A percentile compares a stretch with the other conserved stretches of the same genome.
Evolutionary conservation across 2,888 invertebrate species (phyloP).

Genomic region (Limnephilus rhombicus): DNA sequence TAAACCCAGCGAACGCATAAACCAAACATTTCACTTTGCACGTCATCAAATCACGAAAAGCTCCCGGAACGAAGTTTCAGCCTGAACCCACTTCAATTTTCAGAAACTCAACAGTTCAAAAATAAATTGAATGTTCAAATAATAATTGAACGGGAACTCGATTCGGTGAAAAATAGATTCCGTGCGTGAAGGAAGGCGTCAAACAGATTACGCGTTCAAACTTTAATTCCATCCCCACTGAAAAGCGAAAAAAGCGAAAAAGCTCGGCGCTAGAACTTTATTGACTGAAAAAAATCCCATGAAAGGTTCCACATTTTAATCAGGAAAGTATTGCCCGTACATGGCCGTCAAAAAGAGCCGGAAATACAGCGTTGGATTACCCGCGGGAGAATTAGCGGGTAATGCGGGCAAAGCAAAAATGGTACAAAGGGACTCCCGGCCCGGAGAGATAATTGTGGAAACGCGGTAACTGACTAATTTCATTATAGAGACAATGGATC

Average conservation of each 20-base stretch:
- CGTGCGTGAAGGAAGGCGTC: constrained; percentile 15
- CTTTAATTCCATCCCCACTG: constrained; percentile 18
- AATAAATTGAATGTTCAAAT: not conserved
- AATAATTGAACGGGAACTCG: constrained; percentile 1
- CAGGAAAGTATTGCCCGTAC: constrained; percentile 37
- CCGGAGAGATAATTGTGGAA: not conserved
- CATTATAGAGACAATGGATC: not conserved
- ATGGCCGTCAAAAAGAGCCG: constrained; percentile 20
- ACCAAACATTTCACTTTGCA: not conserved
- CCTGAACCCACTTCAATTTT: not conserved
- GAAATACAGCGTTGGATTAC: constrained; percentile 33
- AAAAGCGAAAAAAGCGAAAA: not conserved
- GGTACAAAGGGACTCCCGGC: not conserved
- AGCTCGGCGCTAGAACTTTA: constrained; percentile 18
- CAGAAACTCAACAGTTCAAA: not conserved
- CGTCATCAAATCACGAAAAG: not conserved
- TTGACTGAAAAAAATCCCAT: constrained; percentile 20
- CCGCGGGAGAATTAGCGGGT: constrained; percentile 23
- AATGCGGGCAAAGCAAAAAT: constrained; percentile 2
- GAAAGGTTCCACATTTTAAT: constrained; percentile 40
- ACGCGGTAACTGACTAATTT: constrained; percentile 6
- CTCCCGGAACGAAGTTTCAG: not conserved
- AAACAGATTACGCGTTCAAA: constrained; percentile 19
- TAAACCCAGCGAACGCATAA: not conserved
- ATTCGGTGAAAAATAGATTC: not conserved